phyloP scores from a whole-genome alignment of 2,888 invertebrate genomes.

The Gymnosoma rotundatum region DNA sequence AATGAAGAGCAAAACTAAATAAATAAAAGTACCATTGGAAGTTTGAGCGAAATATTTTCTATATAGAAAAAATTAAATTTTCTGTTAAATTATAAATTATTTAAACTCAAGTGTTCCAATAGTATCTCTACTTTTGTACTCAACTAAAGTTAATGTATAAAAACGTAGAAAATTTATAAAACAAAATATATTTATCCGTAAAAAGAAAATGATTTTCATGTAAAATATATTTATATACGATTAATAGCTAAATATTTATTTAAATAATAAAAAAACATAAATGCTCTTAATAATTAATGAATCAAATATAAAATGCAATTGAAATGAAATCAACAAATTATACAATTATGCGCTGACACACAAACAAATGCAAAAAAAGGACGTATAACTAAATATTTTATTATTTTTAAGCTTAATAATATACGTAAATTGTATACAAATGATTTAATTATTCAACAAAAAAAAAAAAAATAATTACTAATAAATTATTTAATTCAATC shows the following conservation, averaged over 20 bases:
- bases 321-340: constrained; percentile 57
- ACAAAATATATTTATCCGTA: too few relatives aligned
- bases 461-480: background rate
- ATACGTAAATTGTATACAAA: constrained; percentile 72
- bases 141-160: background rate
- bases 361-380: background rate
- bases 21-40: too few relatives aligned
- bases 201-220: constrained; percentile 12
- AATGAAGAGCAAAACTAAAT: too few relatives aligned
- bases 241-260: constrained; percentile 17
- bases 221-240: constrained; percentile 49
- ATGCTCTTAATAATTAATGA: constrained; percentile 26
- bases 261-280: constrained; percentile 7
- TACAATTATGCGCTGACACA: constrained; percentile 44
- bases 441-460: constrained; percentile 33
- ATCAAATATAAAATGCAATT: constrained; percentile 47
- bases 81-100: too few relatives aligned
- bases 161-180: background rate
- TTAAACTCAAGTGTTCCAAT: too few relatives aligned
- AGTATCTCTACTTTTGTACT: background rate
- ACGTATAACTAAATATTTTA: background rate
- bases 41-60: too few relatives aligned
- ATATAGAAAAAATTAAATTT: too few relatives aligned
- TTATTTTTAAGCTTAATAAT: constrained; percentile 63
- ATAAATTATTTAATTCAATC: background rate